Conservation (phyloP, 2,113 vertebrate species). For the Hystrix cristata region DNA sequence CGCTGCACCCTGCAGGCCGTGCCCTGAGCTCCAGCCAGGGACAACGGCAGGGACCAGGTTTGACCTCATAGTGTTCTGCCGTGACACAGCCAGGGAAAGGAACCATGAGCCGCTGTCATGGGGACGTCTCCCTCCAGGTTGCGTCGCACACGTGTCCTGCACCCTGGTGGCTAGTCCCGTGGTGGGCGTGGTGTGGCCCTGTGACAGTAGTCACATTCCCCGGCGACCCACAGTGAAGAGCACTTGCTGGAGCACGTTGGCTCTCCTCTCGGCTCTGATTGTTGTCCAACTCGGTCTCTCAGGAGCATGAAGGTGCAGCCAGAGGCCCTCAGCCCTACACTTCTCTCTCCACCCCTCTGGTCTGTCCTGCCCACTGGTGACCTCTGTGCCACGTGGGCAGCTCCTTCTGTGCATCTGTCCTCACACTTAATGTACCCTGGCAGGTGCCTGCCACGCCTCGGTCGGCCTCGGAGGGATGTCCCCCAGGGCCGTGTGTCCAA, state of each 20-base stretch:
- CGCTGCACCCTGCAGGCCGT: neutral
- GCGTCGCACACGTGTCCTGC: rapidly evolving
- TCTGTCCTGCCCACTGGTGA: no score
- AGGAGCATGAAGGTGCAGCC: neutral
- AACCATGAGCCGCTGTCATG: no score
- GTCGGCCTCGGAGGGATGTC: no score
- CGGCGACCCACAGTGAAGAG: rapidly evolving
- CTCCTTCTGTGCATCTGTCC: no score
- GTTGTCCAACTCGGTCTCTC: neutral
- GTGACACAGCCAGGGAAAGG: no score
- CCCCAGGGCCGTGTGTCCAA: no score
- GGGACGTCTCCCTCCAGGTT: neutral
- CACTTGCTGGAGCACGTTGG: rapidly evolving
- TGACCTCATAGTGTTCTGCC: no score
- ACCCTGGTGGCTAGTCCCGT: neutral
- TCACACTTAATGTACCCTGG: no score
- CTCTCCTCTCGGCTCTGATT: neutral
- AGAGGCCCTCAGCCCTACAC: no score
- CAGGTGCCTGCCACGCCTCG: no score
- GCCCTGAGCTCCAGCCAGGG: neutral
- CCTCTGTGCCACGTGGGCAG: no score
- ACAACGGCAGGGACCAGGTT: neutral
- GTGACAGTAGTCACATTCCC: neutral
- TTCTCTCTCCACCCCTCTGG: no score
- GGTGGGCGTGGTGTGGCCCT: neutral